Percentiles rank a stretch among this genome's conserved stretches.
Evolutionary conservation across 1,140 invertebrate species (phyloP).

Genomic region (Leucophenga varia): DNA sequence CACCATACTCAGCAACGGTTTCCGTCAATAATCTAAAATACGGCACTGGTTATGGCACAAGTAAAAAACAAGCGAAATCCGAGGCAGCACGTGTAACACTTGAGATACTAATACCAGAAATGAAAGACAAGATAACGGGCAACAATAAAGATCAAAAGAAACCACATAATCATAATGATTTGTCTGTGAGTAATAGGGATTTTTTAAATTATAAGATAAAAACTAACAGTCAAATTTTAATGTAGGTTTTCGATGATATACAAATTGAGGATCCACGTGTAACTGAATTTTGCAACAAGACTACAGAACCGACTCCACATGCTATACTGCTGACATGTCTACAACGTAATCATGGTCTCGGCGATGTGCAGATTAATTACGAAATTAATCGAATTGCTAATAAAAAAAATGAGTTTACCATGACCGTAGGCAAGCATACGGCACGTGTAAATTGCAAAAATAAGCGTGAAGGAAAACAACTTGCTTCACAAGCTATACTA

Average conservation of each 20-base stretch:
- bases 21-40: constrained; percentile 90
- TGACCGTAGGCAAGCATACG: constrained; percentile 91
- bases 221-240: constrained; percentile 6
- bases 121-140: constrained; percentile 75
- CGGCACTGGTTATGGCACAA: constrained; percentile 87
- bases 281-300: constrained; percentile 90
- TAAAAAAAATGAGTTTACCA: constrained; percentile 91
- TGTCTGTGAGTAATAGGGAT: constrained; percentile 60
- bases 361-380: constrained; percentile 85
- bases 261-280: constrained; percentile 91
- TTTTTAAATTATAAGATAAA: background rate
- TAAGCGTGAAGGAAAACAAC: constrained; percentile 96
- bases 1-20: constrained; percentile 90
- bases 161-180: constrained; percentile 62
- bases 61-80: constrained; percentile 93
- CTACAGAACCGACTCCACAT: constrained; percentile 92
- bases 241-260: constrained; percentile 90
- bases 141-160: constrained; percentile 64
- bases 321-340: constrained; percentile 90
- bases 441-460: constrained; percentile 90
- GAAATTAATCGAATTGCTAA: constrained; percentile 86
- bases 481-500: constrained; percentile 92
- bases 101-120: constrained; percentile 92
- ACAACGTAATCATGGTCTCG: constrained; percentile 88
- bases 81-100: constrained; percentile 87